Base-by-base conservation (phyloP, 2,797 vertebrate species). In the Petrocephalus sullivani region DNA sequence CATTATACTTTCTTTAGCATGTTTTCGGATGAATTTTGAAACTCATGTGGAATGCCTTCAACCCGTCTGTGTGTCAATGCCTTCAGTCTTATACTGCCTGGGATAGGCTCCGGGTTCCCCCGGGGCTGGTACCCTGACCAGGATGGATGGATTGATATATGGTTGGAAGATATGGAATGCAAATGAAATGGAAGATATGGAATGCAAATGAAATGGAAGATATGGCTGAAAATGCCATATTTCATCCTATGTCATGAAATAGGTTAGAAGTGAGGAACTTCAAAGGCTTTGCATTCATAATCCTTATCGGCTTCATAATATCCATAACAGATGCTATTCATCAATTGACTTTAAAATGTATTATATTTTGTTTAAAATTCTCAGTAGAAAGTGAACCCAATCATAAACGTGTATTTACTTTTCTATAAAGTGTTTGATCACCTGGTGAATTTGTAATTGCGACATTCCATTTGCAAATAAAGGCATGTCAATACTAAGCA, bases 371-470 rank as follows among this genome's bases (percentile, higher is more conserved):
- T 91, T 90, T 91, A 87, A 90, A 88, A 88, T 19, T 64, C 21
- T 19, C 82, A 60, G 87, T 86, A 33, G 83, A 86, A 86, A 86
- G 23, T 83, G 21, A 78, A 54, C 83, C 89, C 57, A 89, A 83
- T 90, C 88, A 87, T 88, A 90, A 89, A 89, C 67, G 81, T 90
- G n/a, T 93, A 89, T 94, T 94, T 92, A 90, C 91, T 91, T 90
- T 89, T 64, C 78, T 90, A 87, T 89, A 88, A 90, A 91, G 88
- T 94, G 91, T 94, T 93, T 95, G 91, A 93, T 93, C 92, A 93
- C 91, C 92, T 94, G 92, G 91, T 64, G 82, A 87, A 88, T 91
- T 90, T 92, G 87, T 90, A 92, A 92, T 93, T 90, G 90, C 90
- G 92, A 91, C 92, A 91, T 91, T 92, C 92, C 89, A 89, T 92